phyloP scores from a whole-genome alignment of 2,797 vertebrate species.

The Sardinella longiceps region DNA sequence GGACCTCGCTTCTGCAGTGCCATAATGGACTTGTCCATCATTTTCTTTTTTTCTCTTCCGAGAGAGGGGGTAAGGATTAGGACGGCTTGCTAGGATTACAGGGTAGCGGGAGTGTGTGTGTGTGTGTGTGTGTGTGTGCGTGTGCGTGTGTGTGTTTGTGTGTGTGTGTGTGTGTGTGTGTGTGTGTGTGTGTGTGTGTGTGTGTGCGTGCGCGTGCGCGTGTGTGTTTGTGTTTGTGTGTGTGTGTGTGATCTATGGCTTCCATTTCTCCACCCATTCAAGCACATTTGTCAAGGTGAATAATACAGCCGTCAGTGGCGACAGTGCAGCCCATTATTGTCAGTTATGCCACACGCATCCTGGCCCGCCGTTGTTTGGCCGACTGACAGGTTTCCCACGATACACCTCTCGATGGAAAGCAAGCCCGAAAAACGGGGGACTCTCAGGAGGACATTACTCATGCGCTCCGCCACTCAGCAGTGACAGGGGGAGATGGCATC shows the following conservation, averaged over 20 bases:
- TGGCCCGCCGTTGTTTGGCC: constrained; percentile 69
- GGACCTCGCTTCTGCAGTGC: constrained; percentile 28
- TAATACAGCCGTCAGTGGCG: constrained; percentile 71
- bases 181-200: constrained; percentile 34
- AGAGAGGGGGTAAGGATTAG: constrained; percentile 45
- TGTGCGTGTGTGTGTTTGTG: constrained; percentile 36
- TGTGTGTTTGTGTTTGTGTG: no score
- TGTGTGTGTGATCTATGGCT: constrained; percentile 50
- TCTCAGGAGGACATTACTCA: constrained; percentile 73
- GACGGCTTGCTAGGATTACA: constrained; percentile 49
- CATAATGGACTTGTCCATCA: constrained; percentile 60
- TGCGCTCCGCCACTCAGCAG: constrained; percentile 70
- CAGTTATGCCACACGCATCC: constrained; percentile 46
- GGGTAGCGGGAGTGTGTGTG: constrained; percentile 36
- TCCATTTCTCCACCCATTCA: constrained; percentile 57
- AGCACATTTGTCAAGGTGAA: constrained; percentile 68
- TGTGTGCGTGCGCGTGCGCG: constrained; percentile 35
- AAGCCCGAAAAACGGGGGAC: constrained; percentile 61
- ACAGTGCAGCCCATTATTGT: constrained; percentile 60
- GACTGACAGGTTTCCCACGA: constrained; percentile 70
- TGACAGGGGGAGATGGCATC: constrained; percentile 74
- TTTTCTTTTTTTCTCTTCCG: constrained; percentile 17
- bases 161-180: constrained; percentile 36
- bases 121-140: constrained; percentile 42
- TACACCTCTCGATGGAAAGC: constrained; percentile 62